phyloP scores from a whole-genome alignment of 2,797 vertebrate species.

The Rachycentron canadum region DNA sequence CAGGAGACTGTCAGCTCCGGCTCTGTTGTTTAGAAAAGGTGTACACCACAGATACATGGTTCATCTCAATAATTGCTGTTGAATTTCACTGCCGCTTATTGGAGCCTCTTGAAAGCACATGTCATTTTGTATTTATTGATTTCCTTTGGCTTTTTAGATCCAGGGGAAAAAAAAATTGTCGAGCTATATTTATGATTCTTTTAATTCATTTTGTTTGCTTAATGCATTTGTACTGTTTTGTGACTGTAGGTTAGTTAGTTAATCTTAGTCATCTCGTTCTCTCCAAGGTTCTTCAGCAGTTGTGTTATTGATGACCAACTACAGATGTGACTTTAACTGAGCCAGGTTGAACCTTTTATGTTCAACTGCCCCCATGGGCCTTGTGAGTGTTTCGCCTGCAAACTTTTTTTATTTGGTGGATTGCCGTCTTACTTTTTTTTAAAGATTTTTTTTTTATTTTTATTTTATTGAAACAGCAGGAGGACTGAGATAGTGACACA shows the following conservation, averaged over 20 bases:
- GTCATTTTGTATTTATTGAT: background rate
- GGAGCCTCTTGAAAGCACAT: background rate
- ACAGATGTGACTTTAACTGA: background rate
- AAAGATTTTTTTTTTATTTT: too few species aligned
- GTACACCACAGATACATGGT: background rate
- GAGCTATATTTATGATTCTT: background rate
- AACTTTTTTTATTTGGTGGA: background rate
- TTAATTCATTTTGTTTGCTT: background rate
- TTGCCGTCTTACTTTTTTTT: too few species aligned
- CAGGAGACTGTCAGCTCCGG: conserved; percentile 16
- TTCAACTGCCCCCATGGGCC: background rate
- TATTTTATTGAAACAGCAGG: conserved; percentile 23
- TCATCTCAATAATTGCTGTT: background rate
- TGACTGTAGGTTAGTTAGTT: background rate
- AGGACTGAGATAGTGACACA: background rate
- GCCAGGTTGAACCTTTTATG: conserved; percentile 12
- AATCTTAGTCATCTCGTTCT: background rate
- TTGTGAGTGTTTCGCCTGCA: conserved; percentile 2
- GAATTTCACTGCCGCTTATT: background rate
- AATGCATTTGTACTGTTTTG: background rate
- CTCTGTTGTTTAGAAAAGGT: conserved; percentile 49
- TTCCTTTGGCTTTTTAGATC: background rate
- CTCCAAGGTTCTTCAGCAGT: background rate
- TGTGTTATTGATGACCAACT: background rate
- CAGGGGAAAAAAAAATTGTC: too few species aligned